Percentiles rank a stretch among this genome's conserved stretches.
These are phyloP conservation scores for Crenichthys baileyi DNA, from an alignment of 2,797 vertebrate species.

Conservation along the genomic window DNA sequence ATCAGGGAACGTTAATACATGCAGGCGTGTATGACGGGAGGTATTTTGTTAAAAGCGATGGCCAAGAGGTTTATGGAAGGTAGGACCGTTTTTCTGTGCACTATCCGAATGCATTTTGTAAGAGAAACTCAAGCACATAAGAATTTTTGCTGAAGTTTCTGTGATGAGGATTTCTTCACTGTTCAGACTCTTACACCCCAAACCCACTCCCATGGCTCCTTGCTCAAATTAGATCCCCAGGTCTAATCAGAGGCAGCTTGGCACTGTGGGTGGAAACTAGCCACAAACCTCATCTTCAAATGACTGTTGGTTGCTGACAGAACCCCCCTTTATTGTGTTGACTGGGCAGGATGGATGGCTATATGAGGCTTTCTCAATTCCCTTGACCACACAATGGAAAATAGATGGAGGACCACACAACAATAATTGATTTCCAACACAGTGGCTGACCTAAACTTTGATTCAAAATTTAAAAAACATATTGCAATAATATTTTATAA, in stretches of 20 bases:
- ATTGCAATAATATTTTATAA: slow-evolving; percentile 30
- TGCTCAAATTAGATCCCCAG: slow-evolving; percentile 79
- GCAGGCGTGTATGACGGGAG: slow-evolving; percentile 3
- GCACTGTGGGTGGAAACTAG: slow-evolving; percentile 81
- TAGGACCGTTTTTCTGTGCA: slow-evolving; percentile 28
- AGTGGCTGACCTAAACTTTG: slow-evolving; percentile 52
- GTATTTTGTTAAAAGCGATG: slow-evolving; percentile 24
- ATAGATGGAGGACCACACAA: slow-evolving; percentile 74
- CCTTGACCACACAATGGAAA: slow-evolving; percentile 78
- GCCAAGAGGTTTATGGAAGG: slow-evolving; percentile 13
- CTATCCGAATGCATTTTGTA: slow-evolving; percentile 56
- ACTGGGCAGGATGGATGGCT: slow-evolving; percentile 71
- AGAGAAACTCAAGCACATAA: slow-evolving; percentile 69
- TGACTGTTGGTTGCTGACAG: slow-evolving; percentile 66
- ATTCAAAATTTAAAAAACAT: slow-evolving; percentile 51
- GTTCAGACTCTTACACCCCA: slow-evolving; percentile 56
- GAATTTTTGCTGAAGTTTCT: slow-evolving; percentile 54
- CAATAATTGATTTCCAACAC: slow-evolving; percentile 71
- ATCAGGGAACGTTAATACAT: slow-evolving; percentile 34
- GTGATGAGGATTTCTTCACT: slow-evolving; percentile 58
- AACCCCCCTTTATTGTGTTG: slow-evolving; percentile 68
- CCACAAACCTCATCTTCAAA: slow-evolving; percentile 82
- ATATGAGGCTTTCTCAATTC: slow-evolving; percentile 58
- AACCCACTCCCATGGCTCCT: slow-evolving; percentile 61
- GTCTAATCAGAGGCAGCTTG: slow-evolving; percentile 83